Evolutionary conservation across 1,140 invertebrate genomes (phyloP), one percentile per base, ranked within the genome.

Genomic region (Notospermus geniculatus): DNA sequence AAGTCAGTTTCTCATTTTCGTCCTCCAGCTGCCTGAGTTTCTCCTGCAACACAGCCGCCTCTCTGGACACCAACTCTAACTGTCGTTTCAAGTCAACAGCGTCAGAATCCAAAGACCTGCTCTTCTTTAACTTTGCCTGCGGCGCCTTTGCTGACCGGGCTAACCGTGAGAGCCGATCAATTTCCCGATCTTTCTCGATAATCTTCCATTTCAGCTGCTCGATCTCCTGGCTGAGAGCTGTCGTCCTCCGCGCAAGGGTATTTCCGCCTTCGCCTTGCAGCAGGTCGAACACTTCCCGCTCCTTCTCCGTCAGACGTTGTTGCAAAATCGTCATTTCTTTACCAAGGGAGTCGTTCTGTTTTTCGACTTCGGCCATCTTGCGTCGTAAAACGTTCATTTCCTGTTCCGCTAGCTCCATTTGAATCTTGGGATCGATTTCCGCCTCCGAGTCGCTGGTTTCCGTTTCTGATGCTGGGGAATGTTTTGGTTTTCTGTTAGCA

Each of bases 381-480:
- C 88, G 85, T 36, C 91, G 83, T 52, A 93, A 80, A 59, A 92
- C 88, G 2, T 87, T 85, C 50, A 90, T 87, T 84, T 95, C 92
- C 84, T 90, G 80, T 82, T 95, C 92, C 71, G 90, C 89, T n/a
- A 95, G 81, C 79, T 94, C 92, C 32, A 94, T 78, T 64, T 93
- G 87, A 29, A 94, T 82, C 69, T 89, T 86, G 46, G 91, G 45
- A 58, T 19, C 60, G 23, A 63, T 36, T 54, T 66, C 70, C 46
- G 60, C 88, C 71, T 71, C 68, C 30, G 50, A 50, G 56, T 70
- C 64, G 11, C 64, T 57, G 23, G 60, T 54, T n/a, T 63, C 62
- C 39, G 43, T 19, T 22, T 30, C 19, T 23, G 30, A 46, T 29
- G 32, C 32, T 4, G 46, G 19, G 46, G n/a, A 50, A 50, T 50